Conservation (phyloP, 2,888 invertebrate genomes). For the Drosophila formosana region DNA sequence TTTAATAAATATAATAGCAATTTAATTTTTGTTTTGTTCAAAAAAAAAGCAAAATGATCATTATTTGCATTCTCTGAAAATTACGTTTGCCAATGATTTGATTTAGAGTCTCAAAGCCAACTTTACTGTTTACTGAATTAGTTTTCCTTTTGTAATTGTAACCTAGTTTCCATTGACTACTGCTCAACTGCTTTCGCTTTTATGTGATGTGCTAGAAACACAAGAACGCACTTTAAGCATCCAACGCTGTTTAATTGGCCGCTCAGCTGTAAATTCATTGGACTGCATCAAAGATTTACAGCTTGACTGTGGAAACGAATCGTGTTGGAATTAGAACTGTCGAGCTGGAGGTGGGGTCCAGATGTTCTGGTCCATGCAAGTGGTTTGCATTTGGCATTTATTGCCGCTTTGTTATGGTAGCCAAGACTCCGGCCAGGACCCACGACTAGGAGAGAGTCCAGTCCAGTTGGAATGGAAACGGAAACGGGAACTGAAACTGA, state of each 20-base stretch:
- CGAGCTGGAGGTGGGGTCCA: conserved; percentile 28
- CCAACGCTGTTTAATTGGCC: conserved; percentile 66
- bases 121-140: background rate
- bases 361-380: conserved; percentile 67
- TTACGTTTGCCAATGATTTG: background rate
- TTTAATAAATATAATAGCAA: background rate
- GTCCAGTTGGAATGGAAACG: background rate
- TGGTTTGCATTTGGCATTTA: conserved; percentile 78
- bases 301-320: conserved; percentile 33
- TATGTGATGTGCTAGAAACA: conserved; percentile 57
- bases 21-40: too few species aligned
- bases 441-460: background rate
- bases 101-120: background rate
- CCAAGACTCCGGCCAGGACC: background rate
- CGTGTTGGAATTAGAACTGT: conserved; percentile 34
- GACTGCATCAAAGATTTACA: conserved; percentile 79
- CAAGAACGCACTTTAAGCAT: conserved; percentile 67
- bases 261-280: conserved; percentile 77
- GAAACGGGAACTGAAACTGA: conserved; percentile 5
- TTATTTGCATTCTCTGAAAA: too few species aligned
- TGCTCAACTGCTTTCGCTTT: conserved; percentile 54
- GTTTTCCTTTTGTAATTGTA: conserved; percentile 2
- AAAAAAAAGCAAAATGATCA: too few species aligned
- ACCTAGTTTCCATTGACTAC: conserved; percentile 34
- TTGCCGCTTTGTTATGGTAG: conserved; percentile 53